These are phyloP conservation scores for Craseonycteris thonglongyai DNA, from an alignment of 2,113 vertebrate genomes.

Conservation along the genomic window DNA sequence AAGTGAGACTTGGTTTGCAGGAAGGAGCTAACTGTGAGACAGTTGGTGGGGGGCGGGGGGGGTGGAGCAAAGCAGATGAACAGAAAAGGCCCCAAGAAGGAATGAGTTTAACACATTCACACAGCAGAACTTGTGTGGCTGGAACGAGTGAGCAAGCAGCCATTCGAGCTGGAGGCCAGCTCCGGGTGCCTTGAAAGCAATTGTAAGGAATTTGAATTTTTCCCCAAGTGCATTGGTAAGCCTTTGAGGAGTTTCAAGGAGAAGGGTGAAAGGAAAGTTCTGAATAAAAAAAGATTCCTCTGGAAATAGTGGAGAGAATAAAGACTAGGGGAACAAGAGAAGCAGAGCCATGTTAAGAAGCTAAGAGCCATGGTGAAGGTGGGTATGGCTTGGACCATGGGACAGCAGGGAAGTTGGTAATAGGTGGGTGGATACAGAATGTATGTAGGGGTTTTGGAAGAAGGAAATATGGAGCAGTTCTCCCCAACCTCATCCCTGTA, in stretches of 20 bases:
- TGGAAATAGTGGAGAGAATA: not conserved
- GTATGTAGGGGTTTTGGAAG: not conserved
- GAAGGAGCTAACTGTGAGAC: not conserved
- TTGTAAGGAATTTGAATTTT: not conserved
- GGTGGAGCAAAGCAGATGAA: not conserved
- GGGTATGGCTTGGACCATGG: not conserved
- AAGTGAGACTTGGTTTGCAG: not conserved
- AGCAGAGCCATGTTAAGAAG: not conserved
- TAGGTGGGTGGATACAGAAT: not conserved
- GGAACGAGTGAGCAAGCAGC: not conserved
- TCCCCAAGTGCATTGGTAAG: not conserved
- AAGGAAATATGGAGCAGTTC: not conserved
- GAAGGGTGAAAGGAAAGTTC: not conserved
- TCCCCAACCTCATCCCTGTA: rapidly evolving
- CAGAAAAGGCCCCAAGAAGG: not conserved
- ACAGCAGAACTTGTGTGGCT: not conserved
- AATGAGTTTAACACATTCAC: not conserved
- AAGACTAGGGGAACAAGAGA: not conserved
- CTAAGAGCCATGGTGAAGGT: not conserved
- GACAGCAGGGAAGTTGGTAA: not conserved
- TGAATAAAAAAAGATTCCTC: not conserved
- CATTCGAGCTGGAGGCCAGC: not conserved
- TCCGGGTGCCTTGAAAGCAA: not conserved
- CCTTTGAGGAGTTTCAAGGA: not conserved
- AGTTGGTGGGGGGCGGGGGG: not conserved